A percentile compares a stretch with the other conserved stretches of the same genome.
phyloP scores from a whole-genome alignment of 2,113 vertebrate species.

The Chionomys nivalis region DNA sequence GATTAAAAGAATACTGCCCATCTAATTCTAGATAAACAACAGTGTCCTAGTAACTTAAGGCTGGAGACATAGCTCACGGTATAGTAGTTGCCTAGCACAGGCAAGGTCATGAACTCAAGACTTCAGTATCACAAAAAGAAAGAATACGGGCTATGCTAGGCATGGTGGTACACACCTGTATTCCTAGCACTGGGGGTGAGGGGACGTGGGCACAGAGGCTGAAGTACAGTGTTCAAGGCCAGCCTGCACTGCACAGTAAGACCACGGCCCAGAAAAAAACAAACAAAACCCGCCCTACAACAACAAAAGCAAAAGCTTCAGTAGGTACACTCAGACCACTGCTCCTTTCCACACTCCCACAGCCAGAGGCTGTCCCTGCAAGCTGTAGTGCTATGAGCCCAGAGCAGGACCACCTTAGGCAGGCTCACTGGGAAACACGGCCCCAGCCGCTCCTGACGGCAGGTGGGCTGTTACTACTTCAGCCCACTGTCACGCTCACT shows the following conservation, averaged over 20 bases:
- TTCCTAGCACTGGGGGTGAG: too few relatives aligned
- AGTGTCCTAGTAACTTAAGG: neutral
- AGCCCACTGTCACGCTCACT: slow-evolving; percentile 85
- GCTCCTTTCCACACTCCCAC: neutral
- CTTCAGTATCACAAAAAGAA: neutral
- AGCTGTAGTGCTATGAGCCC: neutral
- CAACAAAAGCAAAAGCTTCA: neutral
- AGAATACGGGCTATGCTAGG: neutral
- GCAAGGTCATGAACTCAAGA: neutral
- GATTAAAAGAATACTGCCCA: neutral
- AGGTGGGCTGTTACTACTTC: slow-evolving; percentile 79
- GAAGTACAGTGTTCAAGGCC: neutral
- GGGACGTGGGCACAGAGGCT: neutral
- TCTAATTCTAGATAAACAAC: neutral
- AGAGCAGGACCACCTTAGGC: neutral
- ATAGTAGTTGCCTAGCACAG: neutral
- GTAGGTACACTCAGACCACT: neutral
- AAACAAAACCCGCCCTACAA: neutral
- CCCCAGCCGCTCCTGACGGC: slow-evolving; percentile 56
- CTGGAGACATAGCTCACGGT: neutral
- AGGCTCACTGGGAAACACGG: slow-evolving; percentile 62
- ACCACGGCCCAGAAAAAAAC: neutral
- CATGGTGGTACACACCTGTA: neutral
- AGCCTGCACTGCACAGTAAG: neutral
- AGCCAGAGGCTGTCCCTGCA: neutral